Evolutionary conservation across 1,140 invertebrate species (phyloP), one percentile per base, ranked within the genome.

Genomic region (Drosophila baimaii): DNA sequence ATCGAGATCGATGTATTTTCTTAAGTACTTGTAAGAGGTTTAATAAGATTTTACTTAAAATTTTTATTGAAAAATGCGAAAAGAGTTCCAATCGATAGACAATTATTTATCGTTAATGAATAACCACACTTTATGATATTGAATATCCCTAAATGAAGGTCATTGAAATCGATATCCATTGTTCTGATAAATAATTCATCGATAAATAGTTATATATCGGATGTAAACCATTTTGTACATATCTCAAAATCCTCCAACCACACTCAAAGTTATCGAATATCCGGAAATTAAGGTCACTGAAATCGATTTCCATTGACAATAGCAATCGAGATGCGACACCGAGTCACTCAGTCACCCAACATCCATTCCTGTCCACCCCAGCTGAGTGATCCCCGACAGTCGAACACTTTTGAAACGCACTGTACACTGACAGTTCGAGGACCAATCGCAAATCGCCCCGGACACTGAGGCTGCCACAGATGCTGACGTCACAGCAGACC

Each of bases 401-500:
- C 55, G 7, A 23, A 61, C 55, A 61, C 19, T 61, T 33, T 12
- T 44, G 21, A 62, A 65, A 65, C 39, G 62, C 56, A 65, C 62
- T 62, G 41, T 65, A 44, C 55, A 41, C 29, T 33, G 56, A 47
- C 59, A 65, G 44, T 29, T 46, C 59, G 23, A 23, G 58, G 58
- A 31, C 54, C 43, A 47, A 63, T 35, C 31, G 41, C 29, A 66
- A 17, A 43, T 61, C 25, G 10, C 29, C 23, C 47, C 12, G n/a
- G 44, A 47, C n/a, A 23, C 3, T 25, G 23, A 27, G 5, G n/a
- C 12, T 29, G 46, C 17, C 8, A 15, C 5, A 13, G 12, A 13
- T n/a, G 5, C 68, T 72, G 68, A 73, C 70, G 70, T 73, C 68
- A 72, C 54, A 59, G n/a, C n/a, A 10, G 54, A 35, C 35, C 37